Evolutionary conservation across 1,140 invertebrate species (phyloP), one percentile per base, ranked within the genome.

Genomic region (Drosophila lacteicornis): DNA sequence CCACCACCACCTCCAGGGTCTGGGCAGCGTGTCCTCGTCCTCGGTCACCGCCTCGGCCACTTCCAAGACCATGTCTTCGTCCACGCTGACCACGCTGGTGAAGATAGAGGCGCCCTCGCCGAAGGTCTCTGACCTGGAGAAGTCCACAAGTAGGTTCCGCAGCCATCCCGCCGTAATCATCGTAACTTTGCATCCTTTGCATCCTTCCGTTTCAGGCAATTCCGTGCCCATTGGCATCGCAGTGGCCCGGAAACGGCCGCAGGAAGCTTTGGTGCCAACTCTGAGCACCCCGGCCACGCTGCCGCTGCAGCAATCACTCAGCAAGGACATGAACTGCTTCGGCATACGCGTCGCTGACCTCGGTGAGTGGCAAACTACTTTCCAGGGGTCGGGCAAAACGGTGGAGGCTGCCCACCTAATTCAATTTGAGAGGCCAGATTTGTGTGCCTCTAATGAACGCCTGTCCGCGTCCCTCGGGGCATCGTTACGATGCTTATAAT

Each of bases 191-290:
- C 27, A 30, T 30, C 51, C 43, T 43, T 47, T 50, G 19, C 25
- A 50, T 33, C 15, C 36, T 61, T 8, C 17, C 30, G 30, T 7
- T 49, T 13, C 36, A 94, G 94, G 94, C 78, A 92, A 91, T 86
- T 94, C 95, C n/a, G 97, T 97, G 90, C 96, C 96, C 68, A 96
- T 98, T 79, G 97, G 97, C 47, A 97, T 98, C 82, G 97, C 97
- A 17, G 96, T 98, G 70, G 97, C 97, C 42, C 94, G 96, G 75
- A 97, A 97, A 91, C 94, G 97, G 82, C 94, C 95, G 50, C 95
- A 95, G 82, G 95, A 95, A 69, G 93, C 88, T 93, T 91, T 93
- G 94, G 75, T 93, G 92, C 65, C 94, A 87, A 55, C 93, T 92
- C 81, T 94, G 61, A 77, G 92, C 84, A 75, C 85, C 17, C 75